phyloP scores from a whole-genome alignment of 2,113 vertebrate species.

The Crotalus tigris region DNA sequence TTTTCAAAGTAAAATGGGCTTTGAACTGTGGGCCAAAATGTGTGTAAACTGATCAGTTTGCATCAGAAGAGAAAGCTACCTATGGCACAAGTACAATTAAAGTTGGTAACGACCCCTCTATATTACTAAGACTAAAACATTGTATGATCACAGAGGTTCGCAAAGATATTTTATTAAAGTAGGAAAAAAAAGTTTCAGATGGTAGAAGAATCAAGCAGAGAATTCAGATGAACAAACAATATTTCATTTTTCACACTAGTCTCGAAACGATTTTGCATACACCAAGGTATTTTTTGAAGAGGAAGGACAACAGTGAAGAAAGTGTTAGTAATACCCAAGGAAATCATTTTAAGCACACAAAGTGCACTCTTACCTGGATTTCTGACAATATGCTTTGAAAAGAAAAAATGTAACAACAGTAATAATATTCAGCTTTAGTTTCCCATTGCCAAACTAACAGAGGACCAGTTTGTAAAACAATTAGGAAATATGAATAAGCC shows the following conservation, averaged over 20 bases:
- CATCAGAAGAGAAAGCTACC: not conserved
- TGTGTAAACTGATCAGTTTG: not conserved
- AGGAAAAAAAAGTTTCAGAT: not conserved
- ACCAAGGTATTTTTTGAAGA: conserved; percentile 51
- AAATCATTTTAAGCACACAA: conserved; percentile 61
- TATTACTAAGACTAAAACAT: not conserved
- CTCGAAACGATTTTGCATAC: conserved; percentile 33
- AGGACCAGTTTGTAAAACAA: conserved; percentile 63
- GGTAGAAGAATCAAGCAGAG: conserved; percentile 33
- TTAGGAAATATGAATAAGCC: conserved; percentile 65
- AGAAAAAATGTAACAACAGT: conserved; percentile 53
- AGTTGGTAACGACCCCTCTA: not conserved
- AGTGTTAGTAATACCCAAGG: conserved; percentile 62
- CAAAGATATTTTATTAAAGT: not conserved
- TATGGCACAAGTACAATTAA: not conserved
- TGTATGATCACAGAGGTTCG: not conserved
- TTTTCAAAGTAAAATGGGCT: not conserved
- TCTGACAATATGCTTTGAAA: conserved; percentile 53
- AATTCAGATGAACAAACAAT: conserved; percentile 29
- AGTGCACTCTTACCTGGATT: conserved; percentile 49
- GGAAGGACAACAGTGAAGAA: conserved; percentile 68
- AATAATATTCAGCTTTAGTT: conserved; percentile 62
- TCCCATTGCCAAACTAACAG: conserved; percentile 57
- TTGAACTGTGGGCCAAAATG: not conserved
- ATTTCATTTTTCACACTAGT: conserved; percentile 17